Conservation (phyloP, 2,888 invertebrate species). For the Ophion ventricosus region DNA sequence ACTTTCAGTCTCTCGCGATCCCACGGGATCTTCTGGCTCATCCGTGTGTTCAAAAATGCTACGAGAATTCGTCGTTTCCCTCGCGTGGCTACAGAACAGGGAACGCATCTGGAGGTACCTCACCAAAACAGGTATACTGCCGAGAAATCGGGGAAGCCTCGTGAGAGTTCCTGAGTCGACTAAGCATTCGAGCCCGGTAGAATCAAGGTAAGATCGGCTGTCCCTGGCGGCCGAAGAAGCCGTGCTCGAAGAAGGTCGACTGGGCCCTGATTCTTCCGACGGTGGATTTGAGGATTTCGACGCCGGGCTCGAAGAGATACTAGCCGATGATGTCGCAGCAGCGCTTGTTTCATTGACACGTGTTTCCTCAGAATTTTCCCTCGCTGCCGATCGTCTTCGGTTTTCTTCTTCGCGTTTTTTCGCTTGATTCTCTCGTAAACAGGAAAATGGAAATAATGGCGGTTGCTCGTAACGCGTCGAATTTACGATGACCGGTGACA, state of each 20-base stretch:
- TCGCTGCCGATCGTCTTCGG: background rate
- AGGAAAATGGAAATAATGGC: constrained; percentile 76
- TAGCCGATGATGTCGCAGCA: background rate
- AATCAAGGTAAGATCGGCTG: background rate
- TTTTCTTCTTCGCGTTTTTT: constrained; percentile 59
- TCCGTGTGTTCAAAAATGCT: too few relatives aligned
- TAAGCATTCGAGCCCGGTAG: too few relatives aligned
- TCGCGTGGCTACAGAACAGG: background rate
- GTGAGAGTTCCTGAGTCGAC: too few relatives aligned
- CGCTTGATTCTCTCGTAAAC: constrained; percentile 73
- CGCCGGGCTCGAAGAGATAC: constrained; percentile 25
- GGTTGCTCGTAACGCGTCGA: constrained; percentile 76
- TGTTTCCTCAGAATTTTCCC: background rate
- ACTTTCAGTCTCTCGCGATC: constrained; percentile 14
- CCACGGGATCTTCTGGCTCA: constrained; percentile 37
- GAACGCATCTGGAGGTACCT: background rate
- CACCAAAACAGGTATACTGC: background rate
- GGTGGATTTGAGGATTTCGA: background rate
- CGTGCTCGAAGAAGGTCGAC: constrained; percentile 8
- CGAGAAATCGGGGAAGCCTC: background rate
- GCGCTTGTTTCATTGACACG: background rate
- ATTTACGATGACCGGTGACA: constrained; percentile 75
- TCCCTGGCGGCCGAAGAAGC: background rate
- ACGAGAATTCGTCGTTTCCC: background rate
- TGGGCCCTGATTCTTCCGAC: background rate